Evolutionary conservation across 2,797 vertebrate genomes (phyloP).

Genomic region (Spatula versicolor): DNA sequence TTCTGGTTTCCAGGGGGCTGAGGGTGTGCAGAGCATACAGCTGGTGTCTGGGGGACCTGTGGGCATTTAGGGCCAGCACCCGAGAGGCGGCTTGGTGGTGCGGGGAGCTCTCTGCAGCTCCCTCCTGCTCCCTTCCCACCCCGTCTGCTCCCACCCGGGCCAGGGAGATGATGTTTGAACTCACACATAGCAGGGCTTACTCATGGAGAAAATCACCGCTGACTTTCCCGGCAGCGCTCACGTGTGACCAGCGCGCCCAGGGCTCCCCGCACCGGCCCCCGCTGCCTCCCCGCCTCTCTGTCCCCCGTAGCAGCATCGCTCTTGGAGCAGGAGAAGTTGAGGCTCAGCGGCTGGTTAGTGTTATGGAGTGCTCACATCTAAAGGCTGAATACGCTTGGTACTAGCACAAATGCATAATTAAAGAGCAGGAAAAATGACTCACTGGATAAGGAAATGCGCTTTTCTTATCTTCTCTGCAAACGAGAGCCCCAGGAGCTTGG

Average conservation of each 20-base stretch:
- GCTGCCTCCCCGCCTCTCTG: background rate
- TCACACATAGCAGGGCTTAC: constrained; percentile 1
- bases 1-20: background rate
- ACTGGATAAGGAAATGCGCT: constrained; percentile 58
- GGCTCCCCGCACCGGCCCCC: background rate
- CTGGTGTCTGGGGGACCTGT: background rate
- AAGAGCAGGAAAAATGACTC: constrained; percentile 65
- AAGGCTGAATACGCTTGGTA: constrained; percentile 40
- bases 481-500: constrained; percentile 51
- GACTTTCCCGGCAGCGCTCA: constrained; percentile 1
- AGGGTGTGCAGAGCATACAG: background rate
- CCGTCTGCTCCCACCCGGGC: background rate
- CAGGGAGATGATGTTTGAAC: background rate
- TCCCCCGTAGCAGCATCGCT: accelerated
- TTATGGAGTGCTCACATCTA: constrained; percentile 26
- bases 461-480: constrained; percentile 66
- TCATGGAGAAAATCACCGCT: constrained; percentile 37
- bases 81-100: background rate
- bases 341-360: background rate
- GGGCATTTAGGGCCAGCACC: background rate
- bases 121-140: background rate
- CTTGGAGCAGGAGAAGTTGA: constrained; percentile 17
- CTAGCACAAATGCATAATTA: constrained; percentile 66
- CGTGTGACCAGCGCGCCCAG: accelerated
- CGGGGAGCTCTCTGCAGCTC: background rate